Conservation (phyloP, 2,888 invertebrate genomes). For the Athalia cordata region DNA sequence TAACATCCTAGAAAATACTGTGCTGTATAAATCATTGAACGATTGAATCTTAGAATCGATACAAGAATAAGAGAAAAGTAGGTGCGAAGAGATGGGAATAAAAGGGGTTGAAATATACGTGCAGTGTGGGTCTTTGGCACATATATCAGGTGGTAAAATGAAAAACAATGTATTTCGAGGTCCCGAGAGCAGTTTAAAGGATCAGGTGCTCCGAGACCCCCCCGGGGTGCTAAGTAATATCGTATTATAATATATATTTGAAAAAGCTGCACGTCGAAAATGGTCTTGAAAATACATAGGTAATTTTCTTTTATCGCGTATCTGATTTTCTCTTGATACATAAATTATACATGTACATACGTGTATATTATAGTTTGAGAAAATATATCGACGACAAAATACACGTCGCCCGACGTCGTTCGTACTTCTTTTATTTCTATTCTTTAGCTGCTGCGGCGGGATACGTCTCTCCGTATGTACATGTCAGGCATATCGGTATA, state of each 20-base stretch:
- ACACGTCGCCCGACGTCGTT: too few species aligned
- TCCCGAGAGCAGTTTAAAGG: conserved; percentile 29
- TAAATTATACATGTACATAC: background rate
- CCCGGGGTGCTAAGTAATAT: conserved; percentile 29
- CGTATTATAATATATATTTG: background rate
- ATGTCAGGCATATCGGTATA: too few species aligned
- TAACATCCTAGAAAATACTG: too few species aligned
- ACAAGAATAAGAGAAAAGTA: conserved; percentile 7
- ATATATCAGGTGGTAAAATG: conserved; percentile 34
- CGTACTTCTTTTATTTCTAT: too few species aligned
- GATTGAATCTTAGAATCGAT: conserved; percentile 29
- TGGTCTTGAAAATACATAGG: background rate
- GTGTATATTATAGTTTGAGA: background rate
- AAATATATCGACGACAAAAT: background rate
- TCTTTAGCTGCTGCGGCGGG: too few species aligned
- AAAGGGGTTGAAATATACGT: conserved; percentile 8
- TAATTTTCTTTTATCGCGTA: conserved; percentile 21
- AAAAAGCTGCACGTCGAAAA: background rate
- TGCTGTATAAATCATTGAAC: conserved; percentile 22
- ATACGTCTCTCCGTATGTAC: too few species aligned
- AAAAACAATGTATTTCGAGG: conserved; percentile 32
- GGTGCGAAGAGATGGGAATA: background rate
- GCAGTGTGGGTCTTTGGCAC: background rate
- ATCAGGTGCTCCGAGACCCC: conserved; percentile 21
- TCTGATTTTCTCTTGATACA: background rate